phyloP scores from a whole-genome alignment of 1,140 invertebrate genomes.

The Polyergus mexicanus region DNA sequence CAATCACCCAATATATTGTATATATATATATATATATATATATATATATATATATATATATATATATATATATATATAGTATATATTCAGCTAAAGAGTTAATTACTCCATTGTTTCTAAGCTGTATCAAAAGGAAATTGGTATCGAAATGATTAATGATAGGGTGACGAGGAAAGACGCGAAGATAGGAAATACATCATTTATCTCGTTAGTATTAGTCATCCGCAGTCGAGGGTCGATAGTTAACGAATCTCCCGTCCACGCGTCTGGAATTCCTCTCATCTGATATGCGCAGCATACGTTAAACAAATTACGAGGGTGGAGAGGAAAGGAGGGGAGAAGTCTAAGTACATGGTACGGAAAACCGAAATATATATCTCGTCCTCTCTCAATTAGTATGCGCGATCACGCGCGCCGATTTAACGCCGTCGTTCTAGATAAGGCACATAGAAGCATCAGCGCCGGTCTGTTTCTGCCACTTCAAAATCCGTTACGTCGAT shows the following conservation, averaged over 20 bases:
- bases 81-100: conserved; percentile 14
- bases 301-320: conserved; percentile 72
- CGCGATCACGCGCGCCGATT: conserved; percentile 82
- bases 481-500: conserved; percentile 58
- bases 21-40: too few species aligned
- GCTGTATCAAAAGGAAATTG: neutral
- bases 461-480: conserved; percentile 60
- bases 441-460: conserved; percentile 76
- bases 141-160: neutral
- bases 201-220: neutral
- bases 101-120: neutral
- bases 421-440: conserved; percentile 82
- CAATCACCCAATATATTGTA: too few species aligned
- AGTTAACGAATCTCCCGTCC: conserved; percentile 28
- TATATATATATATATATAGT: neutral
- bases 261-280: conserved; percentile 72
- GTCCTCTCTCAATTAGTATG: conserved; percentile 79
- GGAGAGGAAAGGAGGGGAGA: too few species aligned
- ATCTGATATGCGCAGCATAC: conserved; percentile 78
- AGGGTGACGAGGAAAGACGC: neutral
- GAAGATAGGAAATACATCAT: neutral
- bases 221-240: neutral
- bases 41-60: too few species aligned
- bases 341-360: conserved; percentile 50
- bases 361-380: conserved; percentile 48